Percentiles rank a stretch among this genome's conserved stretches.
Conservation (phyloP, 2,113 vertebrate genomes). For the Ictalurus furcatus region DNA sequence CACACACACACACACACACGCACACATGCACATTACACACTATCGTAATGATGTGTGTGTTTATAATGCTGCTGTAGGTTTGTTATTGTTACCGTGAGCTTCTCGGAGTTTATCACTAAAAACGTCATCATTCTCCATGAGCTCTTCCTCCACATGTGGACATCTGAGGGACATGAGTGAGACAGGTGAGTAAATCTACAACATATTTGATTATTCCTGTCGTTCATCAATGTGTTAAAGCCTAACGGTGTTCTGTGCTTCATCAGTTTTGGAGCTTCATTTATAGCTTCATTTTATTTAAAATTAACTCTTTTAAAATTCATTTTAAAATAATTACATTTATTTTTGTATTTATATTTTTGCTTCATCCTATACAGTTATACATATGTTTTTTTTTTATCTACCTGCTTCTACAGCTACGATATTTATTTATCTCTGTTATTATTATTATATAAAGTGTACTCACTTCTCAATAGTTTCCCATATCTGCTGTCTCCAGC, state of each 20-base stretch:
- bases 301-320: too few relatives aligned
- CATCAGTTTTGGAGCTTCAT: too few relatives aligned
- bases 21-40: background rate
- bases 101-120: slow-evolving; percentile 69
- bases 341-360: too few relatives aligned
- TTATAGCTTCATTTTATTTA: too few relatives aligned
- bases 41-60: background rate
- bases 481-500: slow-evolving; percentile 83
- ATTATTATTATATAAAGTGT: background rate
- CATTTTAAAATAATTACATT: too few relatives aligned
- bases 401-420: too few relatives aligned
- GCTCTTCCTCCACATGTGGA: slow-evolving; percentile 76
- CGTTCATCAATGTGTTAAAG: too few relatives aligned
- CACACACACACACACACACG: slow-evolving; percentile 8
- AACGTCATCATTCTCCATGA: slow-evolving; percentile 70
- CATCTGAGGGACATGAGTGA: slow-evolving; percentile 68
- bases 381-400: too few relatives aligned
- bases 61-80: background rate
- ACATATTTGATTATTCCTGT: too few relatives aligned
- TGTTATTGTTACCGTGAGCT: slow-evolving; percentile 40
- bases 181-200: background rate
- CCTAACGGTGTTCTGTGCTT: too few relatives aligned
- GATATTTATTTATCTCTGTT: too few relatives aligned
- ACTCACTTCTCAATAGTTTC: slow-evolving; percentile 82
- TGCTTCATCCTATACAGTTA: too few relatives aligned